Evolutionary conservation across 2,888 invertebrate species (phyloP), one percentile per base, ranked within the genome.

Genomic region (Eristalis intricaria): DNA sequence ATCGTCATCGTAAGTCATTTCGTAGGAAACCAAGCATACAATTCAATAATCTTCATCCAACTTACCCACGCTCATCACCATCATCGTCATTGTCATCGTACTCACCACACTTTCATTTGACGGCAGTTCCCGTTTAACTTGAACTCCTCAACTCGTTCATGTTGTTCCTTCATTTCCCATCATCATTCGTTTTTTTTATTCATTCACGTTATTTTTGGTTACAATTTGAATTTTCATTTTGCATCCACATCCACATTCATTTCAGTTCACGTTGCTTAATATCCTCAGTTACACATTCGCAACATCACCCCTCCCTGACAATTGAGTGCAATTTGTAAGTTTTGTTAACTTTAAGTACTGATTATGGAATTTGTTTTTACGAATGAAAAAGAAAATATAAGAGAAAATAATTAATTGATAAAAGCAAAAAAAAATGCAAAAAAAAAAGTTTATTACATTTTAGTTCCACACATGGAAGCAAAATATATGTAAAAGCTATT

Each of bases 1-100:
- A 92, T 90, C 92, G 92, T 89, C 93, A 93, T 90, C 93, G 93
- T 89, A 93, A 93, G 90, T 92, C 93, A 69, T 92, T 93, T 90
- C 93, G 93, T 89, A 93, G 93, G 93, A 93, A 93, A 93, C 75
- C 88, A 68, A 70, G 38, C 60, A 74, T 79, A 84, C 43, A 74
- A 65, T 84, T 88, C 68, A 81, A 79, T 83, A 86, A 86, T 89
- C 85, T 88, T 75, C 69, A 75, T 77, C 83, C 61, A 60, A 74
- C 69, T 50, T 61, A 68, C 71, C 79, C 78, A 79, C 58, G 60
- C 10, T 86, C 83, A 76, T 81, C 15, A n/a, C 13, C 40, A 40
- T 5, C n/a, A n/a, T 43, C 43, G n/a, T n/a, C n/a, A n/a, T n/a
- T n/a, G 19, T 7, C 50, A n/a, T n/a, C 50, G 7, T 50, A 74